Evolutionary conservation across 1,140 invertebrate species (phyloP), one percentile per base, ranked within the genome.

Genomic region (Pachyrhynchus sulphureomaculatus): DNA sequence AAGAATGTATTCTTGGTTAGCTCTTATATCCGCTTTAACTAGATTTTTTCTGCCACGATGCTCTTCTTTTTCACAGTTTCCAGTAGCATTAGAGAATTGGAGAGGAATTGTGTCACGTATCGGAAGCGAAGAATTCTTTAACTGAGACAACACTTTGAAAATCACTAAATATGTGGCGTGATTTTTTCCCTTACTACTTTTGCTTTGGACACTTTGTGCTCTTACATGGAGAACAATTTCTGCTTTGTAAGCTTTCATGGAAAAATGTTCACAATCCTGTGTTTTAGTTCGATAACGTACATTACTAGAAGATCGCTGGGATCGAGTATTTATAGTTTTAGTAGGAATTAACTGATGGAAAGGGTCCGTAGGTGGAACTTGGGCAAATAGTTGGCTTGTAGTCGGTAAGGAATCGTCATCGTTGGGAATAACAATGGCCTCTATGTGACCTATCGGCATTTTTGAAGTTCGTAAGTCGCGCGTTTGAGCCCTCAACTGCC

Each of bases 1-100:
- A 41, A 76, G 57, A 20, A 72, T 60, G 51, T 75, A 76, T 49
- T 75, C 66, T 55, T 70, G 61, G 17, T 65, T 62, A 24, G 67
- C 57, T 8, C 58, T 53, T 21, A 75, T 68, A 42, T 74, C 65
- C 17, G 68, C 69, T 64, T 65, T 73, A 62, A 73, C 73, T 68
- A 68, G 68, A 21, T 58, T 55, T 21, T 41, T 51, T 17, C 49
- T 54, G 3, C 41, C 20, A 6, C 32, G 9, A n/a, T 41, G 47
- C 12, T 15, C 36, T 18, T 18, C 18, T 18, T 15, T 15, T 13
- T 59, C 52, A 37, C 58, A 61, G 17, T 47, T 45, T 36, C 29
- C 23, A 2, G 26, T 53, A 20, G 36, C 23, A 44, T 61, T 52
- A 8, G 49, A 26, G 23, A 61, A 61, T 15, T 53, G 36, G 10